These are phyloP conservation scores for Platalea minor DNA, from an alignment of 2,797 vertebrate species.

Conservation along the genomic window DNA sequence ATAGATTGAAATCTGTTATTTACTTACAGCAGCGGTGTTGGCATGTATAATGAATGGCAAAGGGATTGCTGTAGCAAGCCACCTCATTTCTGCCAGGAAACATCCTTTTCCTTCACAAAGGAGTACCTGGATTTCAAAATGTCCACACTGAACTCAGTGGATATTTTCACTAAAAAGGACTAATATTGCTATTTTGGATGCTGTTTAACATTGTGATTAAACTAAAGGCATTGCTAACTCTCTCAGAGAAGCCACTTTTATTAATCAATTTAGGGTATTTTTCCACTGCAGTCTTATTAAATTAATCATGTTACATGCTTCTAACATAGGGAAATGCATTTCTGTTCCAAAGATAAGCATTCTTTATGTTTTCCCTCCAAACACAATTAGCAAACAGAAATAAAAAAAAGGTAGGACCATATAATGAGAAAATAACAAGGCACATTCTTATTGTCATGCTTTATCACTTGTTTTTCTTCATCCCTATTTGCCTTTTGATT, in stretches of 20 bases:
- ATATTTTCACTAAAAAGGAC: background rate
- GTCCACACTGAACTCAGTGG: background rate
- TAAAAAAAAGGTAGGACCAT: background rate
- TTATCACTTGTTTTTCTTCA: background rate
- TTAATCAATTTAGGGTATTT: background rate
- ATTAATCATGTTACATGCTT: background rate
- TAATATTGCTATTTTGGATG: background rate
- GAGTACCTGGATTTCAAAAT: background rate
- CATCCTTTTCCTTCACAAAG: background rate
- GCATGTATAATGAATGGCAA: background rate
- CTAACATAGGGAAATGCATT: background rate
- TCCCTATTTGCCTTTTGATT: background rate
- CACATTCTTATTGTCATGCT: background rate
- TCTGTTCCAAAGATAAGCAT: too few species aligned
- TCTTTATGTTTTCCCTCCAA: background rate
- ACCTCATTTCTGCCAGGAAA: background rate
- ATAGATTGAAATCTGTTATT: background rate
- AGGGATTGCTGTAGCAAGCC: background rate
- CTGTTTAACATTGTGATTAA: background rate
- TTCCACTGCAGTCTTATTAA: background rate
- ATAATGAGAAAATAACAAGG: background rate
- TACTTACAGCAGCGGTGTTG: background rate
- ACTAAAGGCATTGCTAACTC: background rate
- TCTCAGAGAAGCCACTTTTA: background rate
- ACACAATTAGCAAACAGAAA: background rate